phyloP scores from a whole-genome alignment of 2,888 invertebrate genomes.

The Balanococcus diminutus region DNA sequence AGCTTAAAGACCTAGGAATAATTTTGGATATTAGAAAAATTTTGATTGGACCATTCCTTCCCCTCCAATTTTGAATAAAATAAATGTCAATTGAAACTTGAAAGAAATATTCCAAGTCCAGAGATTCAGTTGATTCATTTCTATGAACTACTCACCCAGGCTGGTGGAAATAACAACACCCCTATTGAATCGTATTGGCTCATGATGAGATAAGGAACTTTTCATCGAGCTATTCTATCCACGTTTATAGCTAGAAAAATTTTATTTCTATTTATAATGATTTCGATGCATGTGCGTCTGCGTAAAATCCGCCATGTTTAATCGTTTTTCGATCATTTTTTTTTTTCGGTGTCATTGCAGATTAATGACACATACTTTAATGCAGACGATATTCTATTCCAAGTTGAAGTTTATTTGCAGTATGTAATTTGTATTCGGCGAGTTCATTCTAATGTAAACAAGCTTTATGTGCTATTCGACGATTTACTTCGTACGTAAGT shows the following conservation, averaged over 20 bases:
- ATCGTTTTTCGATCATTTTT: not conserved
- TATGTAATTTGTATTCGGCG: conserved; percentile 4
- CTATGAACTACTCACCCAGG: too few species aligned
- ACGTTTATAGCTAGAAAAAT: not conserved
- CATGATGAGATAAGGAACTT: not conserved
- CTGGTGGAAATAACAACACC: too few species aligned
- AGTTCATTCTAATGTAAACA: conserved; percentile 2
- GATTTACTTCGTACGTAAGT: not conserved
- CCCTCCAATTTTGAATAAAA: too few species aligned
- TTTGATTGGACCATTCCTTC: too few species aligned
- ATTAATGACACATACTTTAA: conserved; percentile 27
- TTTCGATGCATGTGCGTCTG: not conserved
- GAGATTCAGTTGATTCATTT: too few species aligned
- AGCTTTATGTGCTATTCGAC: not conserved
- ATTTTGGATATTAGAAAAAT: too few species aligned
- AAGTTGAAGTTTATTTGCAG: not conserved
- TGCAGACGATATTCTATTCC: conserved; percentile 28
- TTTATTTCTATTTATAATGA: conserved; percentile 11
- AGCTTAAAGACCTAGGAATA: too few species aligned
- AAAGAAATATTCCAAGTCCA: too few species aligned
- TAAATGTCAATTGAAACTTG: too few species aligned
- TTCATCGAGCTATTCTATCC: not conserved
- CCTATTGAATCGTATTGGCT: not conserved
- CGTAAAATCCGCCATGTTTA: not conserved
- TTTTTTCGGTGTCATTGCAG: not conserved